These are phyloP conservation scores for Drosophila varians DNA, from an alignment of 1,140 invertebrate species.

Conservation along the genomic window DNA sequence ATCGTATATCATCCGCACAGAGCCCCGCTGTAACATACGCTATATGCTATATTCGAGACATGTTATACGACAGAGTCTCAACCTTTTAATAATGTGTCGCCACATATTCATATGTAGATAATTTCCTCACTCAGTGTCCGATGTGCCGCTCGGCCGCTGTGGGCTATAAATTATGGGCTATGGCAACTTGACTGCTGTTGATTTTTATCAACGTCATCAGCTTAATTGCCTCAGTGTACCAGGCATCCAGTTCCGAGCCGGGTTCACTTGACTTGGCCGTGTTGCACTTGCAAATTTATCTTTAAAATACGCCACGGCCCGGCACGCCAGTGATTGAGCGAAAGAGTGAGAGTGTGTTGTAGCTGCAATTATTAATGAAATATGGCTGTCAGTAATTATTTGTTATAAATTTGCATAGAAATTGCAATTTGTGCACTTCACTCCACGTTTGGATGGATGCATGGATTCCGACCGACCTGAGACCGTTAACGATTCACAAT, in stretches of 20 bases:
- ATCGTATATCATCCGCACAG: constrained; percentile 29
- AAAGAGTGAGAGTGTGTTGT: constrained; percentile 27
- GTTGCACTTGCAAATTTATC: constrained; percentile 67
- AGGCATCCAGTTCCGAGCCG: constrained; percentile 32
- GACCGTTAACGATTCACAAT: constrained; percentile 37
- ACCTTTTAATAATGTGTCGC: constrained; percentile 72
- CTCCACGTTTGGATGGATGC: constrained; percentile 16
- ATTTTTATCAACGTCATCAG: constrained; percentile 82
- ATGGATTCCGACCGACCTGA: neutral
- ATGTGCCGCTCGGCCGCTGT: constrained; percentile 24
- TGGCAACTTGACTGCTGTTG: constrained; percentile 54
- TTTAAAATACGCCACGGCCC: constrained; percentile 40
- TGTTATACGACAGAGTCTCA: constrained; percentile 45
- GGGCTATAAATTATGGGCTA: constrained; percentile 69
- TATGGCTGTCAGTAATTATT: constrained; percentile 82
- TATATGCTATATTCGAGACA: constrained; percentile 29
- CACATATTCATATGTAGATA: constrained; percentile 62
- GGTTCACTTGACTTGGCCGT: constrained; percentile 33
- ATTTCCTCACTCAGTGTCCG: constrained; percentile 57
- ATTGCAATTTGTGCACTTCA: constrained; percentile 79
- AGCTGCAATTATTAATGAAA: constrained; percentile 80
- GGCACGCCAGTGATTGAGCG: constrained; percentile 24
- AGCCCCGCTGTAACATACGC: too few species aligned
- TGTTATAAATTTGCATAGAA: constrained; percentile 83
- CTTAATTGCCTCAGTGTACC: constrained; percentile 80